phyloP scores from a whole-genome alignment of 2,888 invertebrate genomes.

The Phortica magna region DNA sequence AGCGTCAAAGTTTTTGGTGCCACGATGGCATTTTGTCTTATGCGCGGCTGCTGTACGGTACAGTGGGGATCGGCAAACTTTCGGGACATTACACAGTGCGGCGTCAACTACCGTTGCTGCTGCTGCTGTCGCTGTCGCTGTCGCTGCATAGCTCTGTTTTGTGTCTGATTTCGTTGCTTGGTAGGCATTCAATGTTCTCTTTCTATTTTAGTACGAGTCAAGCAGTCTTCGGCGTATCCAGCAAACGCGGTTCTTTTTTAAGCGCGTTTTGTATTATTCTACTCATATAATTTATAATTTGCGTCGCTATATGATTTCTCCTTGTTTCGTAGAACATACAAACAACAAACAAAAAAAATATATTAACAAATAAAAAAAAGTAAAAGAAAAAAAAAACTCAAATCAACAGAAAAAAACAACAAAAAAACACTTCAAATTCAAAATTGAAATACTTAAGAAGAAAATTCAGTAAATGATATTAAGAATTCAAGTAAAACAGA shows the following conservation, averaged over 20 bases:
- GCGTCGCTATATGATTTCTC: conserved; percentile 79
- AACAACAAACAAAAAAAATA: conserved; percentile 33
- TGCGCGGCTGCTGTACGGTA: not conserved
- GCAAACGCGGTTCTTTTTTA: conserved; percentile 78
- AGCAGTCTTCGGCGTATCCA: conserved; percentile 78
- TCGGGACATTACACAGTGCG: not conserved
- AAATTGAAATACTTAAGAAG: conserved; percentile 31
- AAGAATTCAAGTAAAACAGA: not conserved
- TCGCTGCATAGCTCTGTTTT: conserved; percentile 7
- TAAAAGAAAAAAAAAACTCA: conserved; percentile 46
- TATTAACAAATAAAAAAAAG: conserved; percentile 4
- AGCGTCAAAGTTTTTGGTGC: not conserved
- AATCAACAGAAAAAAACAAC: conserved; percentile 40
- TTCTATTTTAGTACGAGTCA: conserved; percentile 77
- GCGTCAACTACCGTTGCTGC: not conserved
- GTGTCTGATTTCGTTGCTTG: conserved; percentile 30
- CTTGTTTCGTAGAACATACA: conserved; percentile 77
- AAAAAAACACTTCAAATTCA: conserved; percentile 37
- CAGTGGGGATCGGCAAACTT: no score
- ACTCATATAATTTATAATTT: conserved; percentile 79
- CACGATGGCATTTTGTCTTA: not conserved
- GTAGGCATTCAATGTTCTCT: conserved; percentile 53
- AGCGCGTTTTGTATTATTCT: conserved; percentile 79
- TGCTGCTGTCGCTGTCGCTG: not conserved
- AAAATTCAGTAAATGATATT: not conserved